Percentiles rank a stretch among this genome's conserved stretches.
phyloP scores from a whole-genome alignment of 1,140 invertebrate genomes.

The Monochamus saltuarius region DNA sequence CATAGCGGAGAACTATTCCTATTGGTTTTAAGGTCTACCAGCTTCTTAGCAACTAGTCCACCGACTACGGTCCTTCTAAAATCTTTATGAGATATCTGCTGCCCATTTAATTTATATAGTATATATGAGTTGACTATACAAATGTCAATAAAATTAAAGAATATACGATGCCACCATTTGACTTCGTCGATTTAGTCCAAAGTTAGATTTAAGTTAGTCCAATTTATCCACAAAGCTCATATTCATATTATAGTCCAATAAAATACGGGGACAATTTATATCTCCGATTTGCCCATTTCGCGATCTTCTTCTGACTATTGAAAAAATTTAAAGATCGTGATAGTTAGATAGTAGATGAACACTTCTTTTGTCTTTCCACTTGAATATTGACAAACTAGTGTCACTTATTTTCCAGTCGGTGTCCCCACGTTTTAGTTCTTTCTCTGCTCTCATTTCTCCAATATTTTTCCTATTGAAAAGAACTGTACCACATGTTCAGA shows the following conservation, averaged over 20 bases:
- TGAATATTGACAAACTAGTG: background rate
- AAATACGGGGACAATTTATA: constrained; percentile 10
- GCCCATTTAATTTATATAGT: constrained; percentile 14
- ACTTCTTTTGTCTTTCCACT: constrained; percentile 9
- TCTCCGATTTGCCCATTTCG: constrained; percentile 7
- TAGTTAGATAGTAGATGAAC: background rate
- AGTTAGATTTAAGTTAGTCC: constrained; percentile 6
- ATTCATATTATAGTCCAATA: constrained; percentile 16
- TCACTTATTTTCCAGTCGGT: too few species aligned
- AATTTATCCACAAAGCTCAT: constrained; percentile 13
- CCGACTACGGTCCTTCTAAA: constrained; percentile 6
- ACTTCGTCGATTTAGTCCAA: constrained; percentile 7
- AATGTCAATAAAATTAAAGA: too few species aligned
- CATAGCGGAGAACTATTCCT: constrained; percentile 6
- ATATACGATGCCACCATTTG: too few species aligned
- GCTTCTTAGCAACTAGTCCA: constrained; percentile 14
- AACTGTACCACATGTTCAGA: too few species aligned
- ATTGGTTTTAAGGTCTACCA: constrained; percentile 8
- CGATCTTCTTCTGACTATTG: constrained; percentile 13
- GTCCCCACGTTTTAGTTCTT: too few species aligned
- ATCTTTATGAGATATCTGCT: constrained; percentile 14
- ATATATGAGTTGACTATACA: too few species aligned
- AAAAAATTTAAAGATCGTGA: background rate
- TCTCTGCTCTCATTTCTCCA: too few species aligned
- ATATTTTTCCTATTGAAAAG: too few species aligned